Percentiles rank a stretch among this genome's conserved stretches.
These are phyloP conservation scores for Elymnias hypermnestra DNA, from an alignment of 1,140 invertebrate genomes.

Conservation along the genomic window DNA sequence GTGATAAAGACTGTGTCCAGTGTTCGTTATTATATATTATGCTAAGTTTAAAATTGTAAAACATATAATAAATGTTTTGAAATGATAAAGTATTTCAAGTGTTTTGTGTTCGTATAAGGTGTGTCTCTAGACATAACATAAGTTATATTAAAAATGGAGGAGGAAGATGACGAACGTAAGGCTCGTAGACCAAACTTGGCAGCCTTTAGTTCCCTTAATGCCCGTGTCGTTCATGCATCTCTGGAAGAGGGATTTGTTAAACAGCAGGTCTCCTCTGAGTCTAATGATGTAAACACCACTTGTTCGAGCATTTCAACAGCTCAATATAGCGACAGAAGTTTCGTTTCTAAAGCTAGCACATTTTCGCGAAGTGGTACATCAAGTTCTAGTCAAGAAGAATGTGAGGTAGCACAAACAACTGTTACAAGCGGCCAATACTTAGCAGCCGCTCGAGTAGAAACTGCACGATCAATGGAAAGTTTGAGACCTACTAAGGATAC, in stretches of 20 bases:
- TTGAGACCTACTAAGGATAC: conserved; percentile 76
- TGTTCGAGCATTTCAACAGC: conserved; percentile 59
- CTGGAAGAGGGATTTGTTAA: conserved; percentile 47
- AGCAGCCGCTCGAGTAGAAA: conserved; percentile 77
- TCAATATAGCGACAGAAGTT: conserved; percentile 70
- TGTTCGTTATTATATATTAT: conserved; percentile 63
- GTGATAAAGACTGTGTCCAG: conserved; percentile 73
- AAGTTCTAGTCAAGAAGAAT: conserved; percentile 83
- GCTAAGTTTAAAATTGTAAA: conserved; percentile 46
- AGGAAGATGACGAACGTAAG: conserved; percentile 76
- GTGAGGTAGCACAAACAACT: conserved; percentile 75
- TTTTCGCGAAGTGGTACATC: conserved; percentile 80
- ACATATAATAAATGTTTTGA: conserved; percentile 56
- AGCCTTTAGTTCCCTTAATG: conserved; percentile 54
- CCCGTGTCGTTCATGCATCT: conserved; percentile 58
- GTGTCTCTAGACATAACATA: conserved; percentile 31
- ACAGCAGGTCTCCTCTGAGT: conserved; percentile 58
- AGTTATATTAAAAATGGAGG: conserved; percentile 70
- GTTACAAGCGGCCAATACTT: conserved; percentile 76
- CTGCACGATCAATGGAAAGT: conserved; percentile 83
- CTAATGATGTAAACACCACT: conserved; percentile 56
- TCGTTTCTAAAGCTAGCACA: conserved; percentile 76
- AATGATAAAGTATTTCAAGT: conserved; percentile 52
- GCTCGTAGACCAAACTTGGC: conserved; percentile 50
- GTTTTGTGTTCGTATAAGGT: conserved; percentile 34